phyloP scores from a whole-genome alignment of 2,888 invertebrate species.

The Troglohyphantes excavatus region DNA sequence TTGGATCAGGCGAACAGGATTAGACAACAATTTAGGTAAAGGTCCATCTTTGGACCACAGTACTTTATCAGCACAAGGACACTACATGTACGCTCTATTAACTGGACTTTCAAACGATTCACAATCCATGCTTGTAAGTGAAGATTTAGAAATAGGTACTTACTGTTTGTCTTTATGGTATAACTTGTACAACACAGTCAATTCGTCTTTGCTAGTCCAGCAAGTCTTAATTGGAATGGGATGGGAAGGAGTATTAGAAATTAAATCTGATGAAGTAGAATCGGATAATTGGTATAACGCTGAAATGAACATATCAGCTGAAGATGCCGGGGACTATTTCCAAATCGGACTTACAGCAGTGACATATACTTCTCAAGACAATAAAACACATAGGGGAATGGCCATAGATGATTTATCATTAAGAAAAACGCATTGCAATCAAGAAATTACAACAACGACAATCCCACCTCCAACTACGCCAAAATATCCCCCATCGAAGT shows the following conservation, averaged over 20 bases:
- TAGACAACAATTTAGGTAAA: constrained; percentile 57
- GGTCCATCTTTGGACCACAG: constrained; percentile 75
- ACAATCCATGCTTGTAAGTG: constrained; percentile 69
- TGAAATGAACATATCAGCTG: constrained; percentile 62
- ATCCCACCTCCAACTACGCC: constrained; percentile 52
- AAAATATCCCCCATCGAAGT: constrained; percentile 52
- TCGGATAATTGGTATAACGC: constrained; percentile 56
- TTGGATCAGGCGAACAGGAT: constrained; percentile 73
- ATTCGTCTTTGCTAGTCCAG: constrained; percentile 45
- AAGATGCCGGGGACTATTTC: constrained; percentile 69
- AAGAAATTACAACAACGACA: constrained; percentile 35
- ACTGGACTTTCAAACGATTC: constrained; percentile 37
- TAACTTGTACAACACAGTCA: constrained; percentile 71
- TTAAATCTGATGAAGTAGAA: constrained; percentile 32
- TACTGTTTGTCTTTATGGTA: constrained; percentile 77
- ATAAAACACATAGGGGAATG: constrained; percentile 62
- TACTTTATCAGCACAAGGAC: constrained; percentile 67
- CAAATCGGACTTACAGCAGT: constrained; percentile 63
- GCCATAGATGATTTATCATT: constrained; percentile 79
- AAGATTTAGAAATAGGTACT: constrained; percentile 68
- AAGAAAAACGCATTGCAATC: constrained; percentile 52
- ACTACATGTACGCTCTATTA: constrained; percentile 77
- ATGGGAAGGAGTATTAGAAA: constrained; percentile 55
- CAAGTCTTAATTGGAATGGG: constrained; percentile 64
- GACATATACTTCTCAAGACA: constrained; percentile 32